Base-by-base conservation (phyloP, 2,888 invertebrate species). In the Dicranocentrus wangi region DNA sequence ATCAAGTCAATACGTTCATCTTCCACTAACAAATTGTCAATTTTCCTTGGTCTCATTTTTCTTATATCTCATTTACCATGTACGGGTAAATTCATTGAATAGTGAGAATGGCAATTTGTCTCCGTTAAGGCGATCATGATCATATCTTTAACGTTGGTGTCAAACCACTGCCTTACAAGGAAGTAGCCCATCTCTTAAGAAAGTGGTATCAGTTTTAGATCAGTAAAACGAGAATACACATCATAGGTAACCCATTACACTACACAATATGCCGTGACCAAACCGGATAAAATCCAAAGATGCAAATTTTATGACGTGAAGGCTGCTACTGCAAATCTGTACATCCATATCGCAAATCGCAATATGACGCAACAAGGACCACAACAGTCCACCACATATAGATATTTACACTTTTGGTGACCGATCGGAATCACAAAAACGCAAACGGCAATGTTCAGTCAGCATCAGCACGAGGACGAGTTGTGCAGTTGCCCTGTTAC, bases 91-190 rank as follows among this genome's bases (percentile, higher is more conserved):
- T 61, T 72, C 21, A 70, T 55, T 23, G 19, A 32, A 63, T 21
- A 39, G 23, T 61, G 25, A 32, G 32, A 21, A 55, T 61, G 39
- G 32, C 23, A 63, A 73, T 71, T 65, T 42, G 39, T 65, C 43
- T 65, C 21, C 43, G 7, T n/a, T 42, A 65, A 65, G 65, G 42
- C 23, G 65, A 43, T 65, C 42, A 65, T 23, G 65, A 65, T 65
- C 42, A 65, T 65, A 42, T 60, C 55, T 58, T 25, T 60, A 43
- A n/a, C 17, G 42, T 42, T 47, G 42, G 43, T 63, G 72, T 73
- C 72, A 73, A 73, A 63, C 32, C 53, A 73, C n/a, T n/a, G 51
- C 72, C 72, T 63, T 73, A 73, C 47, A 73, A 61, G 72, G 72
- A 73, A 63, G 53, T 51, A 32, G 63, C 72, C 65, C 42, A 43